Percentiles rank a stretch among this genome's conserved stretches.
phyloP scores from a whole-genome alignment of 2,888 invertebrate genomes.

The Penaeus monodon region DNA sequence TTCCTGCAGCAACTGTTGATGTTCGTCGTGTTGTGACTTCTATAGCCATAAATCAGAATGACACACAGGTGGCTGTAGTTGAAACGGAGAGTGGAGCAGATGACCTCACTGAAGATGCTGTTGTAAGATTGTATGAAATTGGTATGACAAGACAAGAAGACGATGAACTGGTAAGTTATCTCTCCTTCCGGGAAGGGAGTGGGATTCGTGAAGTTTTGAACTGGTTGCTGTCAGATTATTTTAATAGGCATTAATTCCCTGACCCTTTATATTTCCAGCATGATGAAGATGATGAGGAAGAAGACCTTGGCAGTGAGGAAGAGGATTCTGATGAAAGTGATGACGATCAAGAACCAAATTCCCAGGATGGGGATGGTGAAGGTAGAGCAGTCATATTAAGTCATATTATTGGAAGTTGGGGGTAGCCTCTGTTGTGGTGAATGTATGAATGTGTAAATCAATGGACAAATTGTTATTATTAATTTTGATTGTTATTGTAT shows the following conservation, averaged over 20 bases:
- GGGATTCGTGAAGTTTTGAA: no score
- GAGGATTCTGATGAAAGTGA: constrained; percentile 65
- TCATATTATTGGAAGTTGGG: not conserved
- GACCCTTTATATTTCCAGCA: constrained; percentile 18
- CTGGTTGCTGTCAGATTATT: no score
- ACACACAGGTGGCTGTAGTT: constrained; percentile 89
- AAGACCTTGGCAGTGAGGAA: constrained; percentile 65
- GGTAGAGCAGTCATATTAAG: constrained; percentile 3
- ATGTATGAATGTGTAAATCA: no score
- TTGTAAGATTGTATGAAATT: constrained; percentile 92
- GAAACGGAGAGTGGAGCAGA: constrained; percentile 82
- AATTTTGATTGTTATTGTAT: no score
- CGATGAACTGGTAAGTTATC: constrained; percentile 57
- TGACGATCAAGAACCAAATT: constrained; percentile 57
- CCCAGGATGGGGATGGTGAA: constrained; percentile 45
- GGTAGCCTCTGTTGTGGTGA: no score
- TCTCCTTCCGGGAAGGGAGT: no score
- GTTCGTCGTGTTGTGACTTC: constrained; percentile 91
- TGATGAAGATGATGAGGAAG: constrained; percentile 65
- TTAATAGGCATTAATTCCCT: no score
- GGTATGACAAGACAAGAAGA: constrained; percentile 73
- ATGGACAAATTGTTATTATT: no score
- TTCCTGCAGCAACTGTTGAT: constrained; percentile 85
- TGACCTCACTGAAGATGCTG: constrained; percentile 87
- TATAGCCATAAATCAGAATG: constrained; percentile 84